Conservation (phyloP, 2,113 vertebrate species). For the Odontesthes bonariensis region DNA sequence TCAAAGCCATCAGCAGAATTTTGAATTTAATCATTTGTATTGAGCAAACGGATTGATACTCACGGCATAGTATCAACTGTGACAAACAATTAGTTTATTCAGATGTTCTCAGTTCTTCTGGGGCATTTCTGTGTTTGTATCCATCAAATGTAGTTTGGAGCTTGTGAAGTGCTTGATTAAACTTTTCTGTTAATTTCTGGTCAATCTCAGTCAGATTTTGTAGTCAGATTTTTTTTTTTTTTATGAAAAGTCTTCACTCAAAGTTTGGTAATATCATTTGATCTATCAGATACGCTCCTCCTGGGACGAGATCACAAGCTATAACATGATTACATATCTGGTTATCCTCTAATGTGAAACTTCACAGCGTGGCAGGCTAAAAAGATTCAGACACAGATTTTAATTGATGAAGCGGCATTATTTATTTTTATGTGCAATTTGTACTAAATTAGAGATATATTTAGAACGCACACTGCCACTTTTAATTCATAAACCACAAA, state of each 20-base stretch:
- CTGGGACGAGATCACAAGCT: neutral
- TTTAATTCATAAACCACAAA: neutral
- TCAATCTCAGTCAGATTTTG: neutral
- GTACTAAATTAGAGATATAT: neutral
- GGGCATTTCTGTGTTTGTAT: neutral
- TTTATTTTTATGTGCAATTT: neutral
- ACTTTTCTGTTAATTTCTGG: neutral
- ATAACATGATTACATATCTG: neutral
- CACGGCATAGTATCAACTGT: too few species aligned
- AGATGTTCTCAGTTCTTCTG: too few species aligned
- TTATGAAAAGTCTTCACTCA: neutral
- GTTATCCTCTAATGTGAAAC: neutral
- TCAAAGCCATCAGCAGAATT: constrained; percentile 5
- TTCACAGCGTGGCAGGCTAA: neutral
- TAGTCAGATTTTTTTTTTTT: neutral
- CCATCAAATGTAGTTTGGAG: neutral
- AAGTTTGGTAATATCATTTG: neutral
- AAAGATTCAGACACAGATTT: neutral
- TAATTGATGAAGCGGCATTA: neutral
- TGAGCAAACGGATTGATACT: neutral
- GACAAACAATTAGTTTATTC: too few species aligned
- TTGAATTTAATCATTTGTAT: neutral
- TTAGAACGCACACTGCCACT: neutral
- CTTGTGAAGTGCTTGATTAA: neutral
- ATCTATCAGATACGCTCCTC: neutral